Evolutionary conservation across 1,140 invertebrate species (phyloP).

Genomic region (Drosophila tsacasi): DNA sequence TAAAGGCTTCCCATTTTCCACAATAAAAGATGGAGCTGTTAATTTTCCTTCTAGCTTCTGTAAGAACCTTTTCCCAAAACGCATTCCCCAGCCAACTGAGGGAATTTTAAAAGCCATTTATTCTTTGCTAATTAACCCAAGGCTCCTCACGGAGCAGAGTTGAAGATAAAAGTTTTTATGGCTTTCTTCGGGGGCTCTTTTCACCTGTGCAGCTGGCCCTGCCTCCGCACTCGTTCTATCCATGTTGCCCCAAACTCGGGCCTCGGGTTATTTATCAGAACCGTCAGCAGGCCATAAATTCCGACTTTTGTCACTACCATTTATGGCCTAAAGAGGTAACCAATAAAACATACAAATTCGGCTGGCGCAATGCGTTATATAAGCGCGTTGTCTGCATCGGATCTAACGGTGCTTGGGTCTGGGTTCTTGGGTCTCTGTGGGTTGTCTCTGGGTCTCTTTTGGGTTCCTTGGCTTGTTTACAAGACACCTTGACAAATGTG

Average conservation of each 20-base stretch:
- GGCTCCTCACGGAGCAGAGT: neutral
- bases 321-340: constrained; percentile 51
- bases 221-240: neutral
- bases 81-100: neutral
- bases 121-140: constrained; percentile 43
- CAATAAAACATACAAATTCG: constrained; percentile 70
- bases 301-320: constrained; percentile 62
- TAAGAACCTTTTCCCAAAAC: constrained; percentile 7
- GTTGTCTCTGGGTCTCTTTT: constrained; percentile 12
- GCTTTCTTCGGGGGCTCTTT: constrained; percentile 33
- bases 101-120: constrained; percentile 44
- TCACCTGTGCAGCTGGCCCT: constrained; percentile 9
- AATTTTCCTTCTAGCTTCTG: constrained; percentile 14
- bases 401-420: constrained; percentile 61
- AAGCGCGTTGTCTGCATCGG: constrained; percentile 33
- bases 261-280: constrained; percentile 71
- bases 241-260: constrained; percentile 1
- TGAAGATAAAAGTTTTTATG: constrained; percentile 47
- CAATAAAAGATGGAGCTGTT: neutral
- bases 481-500: constrained; percentile 77
- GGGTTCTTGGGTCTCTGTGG: constrained; percentile 27
- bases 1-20: neutral
- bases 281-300: constrained; percentile 58
- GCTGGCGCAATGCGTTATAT: constrained; percentile 51
- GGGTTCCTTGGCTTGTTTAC: constrained; percentile 60